A percentile compares a stretch with the other conserved stretches of the same genome.
These are phyloP conservation scores for Parus major DNA, from an alignment of 2,113 vertebrate species.

Conservation along the genomic window DNA sequence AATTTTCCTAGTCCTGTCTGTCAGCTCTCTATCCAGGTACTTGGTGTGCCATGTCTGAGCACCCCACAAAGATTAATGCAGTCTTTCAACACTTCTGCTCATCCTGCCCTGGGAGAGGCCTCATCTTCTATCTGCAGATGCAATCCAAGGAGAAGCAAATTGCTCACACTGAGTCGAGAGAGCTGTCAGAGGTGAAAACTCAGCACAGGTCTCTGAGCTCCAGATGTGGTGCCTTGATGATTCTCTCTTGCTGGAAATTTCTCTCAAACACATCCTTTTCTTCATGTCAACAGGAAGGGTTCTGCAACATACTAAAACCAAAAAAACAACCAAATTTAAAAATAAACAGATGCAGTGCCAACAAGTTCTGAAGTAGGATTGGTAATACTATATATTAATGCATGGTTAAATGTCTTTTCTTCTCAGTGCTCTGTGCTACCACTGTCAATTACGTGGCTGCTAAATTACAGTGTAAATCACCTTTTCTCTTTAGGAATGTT, in stretches of 20 bases:
- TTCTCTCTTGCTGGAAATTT: neutral
- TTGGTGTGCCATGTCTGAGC: neutral
- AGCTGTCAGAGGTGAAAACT: neutral
- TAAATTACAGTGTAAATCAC: neutral
- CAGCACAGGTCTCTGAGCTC: neutral
- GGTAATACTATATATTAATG: neutral
- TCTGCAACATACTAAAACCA: neutral
- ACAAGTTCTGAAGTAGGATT: neutral
- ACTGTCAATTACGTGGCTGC: neutral
- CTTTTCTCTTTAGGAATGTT: neutral
- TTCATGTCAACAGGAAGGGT: neutral
- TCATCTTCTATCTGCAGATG: neutral
- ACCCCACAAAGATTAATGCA: neutral
- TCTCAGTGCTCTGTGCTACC: neutral
- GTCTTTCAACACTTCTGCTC: neutral
- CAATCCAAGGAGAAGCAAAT: neutral
- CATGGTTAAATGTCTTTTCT: neutral
- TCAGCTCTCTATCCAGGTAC: neutral
- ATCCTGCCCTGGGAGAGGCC: neutral
- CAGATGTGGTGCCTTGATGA: neutral
- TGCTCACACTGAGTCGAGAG: neutral
- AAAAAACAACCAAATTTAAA: neutral
- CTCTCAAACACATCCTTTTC: neutral
- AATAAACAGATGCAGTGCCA: neutral
- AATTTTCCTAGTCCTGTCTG: neutral